Conservation (phyloP, 2,888 invertebrate species). For the Drosophila kanekoi region DNA sequence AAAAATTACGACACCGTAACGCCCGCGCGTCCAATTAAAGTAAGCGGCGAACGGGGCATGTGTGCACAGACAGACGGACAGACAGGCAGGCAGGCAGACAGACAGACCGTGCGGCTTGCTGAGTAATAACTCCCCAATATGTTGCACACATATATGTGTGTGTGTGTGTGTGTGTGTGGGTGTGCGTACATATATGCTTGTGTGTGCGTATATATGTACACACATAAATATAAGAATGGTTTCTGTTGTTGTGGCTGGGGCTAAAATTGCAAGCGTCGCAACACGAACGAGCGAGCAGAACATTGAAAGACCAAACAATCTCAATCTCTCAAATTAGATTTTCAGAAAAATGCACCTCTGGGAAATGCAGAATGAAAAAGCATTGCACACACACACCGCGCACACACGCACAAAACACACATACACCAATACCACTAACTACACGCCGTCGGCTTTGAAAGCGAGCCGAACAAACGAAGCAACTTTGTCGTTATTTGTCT, state of each 20-base stretch:
- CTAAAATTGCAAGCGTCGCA: constrained; percentile 76
- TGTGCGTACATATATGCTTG: constrained; percentile 32
- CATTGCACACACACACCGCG: constrained; percentile 53
- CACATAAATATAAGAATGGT: constrained; percentile 55
- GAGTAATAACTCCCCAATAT: constrained; percentile 77
- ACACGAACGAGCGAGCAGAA: constrained; percentile 71
- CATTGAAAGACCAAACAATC: constrained; percentile 81
- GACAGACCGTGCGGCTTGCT: constrained; percentile 19
- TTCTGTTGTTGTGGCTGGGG: constrained; percentile 20
- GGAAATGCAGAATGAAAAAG: constrained; percentile 83
- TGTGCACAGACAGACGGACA: constrained; percentile 34
- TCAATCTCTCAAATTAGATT: constrained; percentile 84
- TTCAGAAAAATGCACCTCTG: constrained; percentile 84
- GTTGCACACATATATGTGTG: constrained; percentile 32
- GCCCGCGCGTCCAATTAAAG: constrained; percentile 83
- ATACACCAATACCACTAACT: constrained; percentile 8
- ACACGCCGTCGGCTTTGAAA: constrained; percentile 19
- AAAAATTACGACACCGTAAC: constrained; percentile 82
- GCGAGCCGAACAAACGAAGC: constrained; percentile 31
- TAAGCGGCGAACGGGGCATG: constrained; percentile 61
- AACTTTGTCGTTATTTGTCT: constrained; percentile 29
- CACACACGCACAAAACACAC: constrained; percentile 11
- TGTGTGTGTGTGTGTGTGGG: background rate
- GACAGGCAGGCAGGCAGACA: constrained; percentile 7
- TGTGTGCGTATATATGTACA: constrained; percentile 42